Evolutionary conservation across 2,888 invertebrate species (phyloP).

Genomic region (Diplolepis rosae): DNA sequence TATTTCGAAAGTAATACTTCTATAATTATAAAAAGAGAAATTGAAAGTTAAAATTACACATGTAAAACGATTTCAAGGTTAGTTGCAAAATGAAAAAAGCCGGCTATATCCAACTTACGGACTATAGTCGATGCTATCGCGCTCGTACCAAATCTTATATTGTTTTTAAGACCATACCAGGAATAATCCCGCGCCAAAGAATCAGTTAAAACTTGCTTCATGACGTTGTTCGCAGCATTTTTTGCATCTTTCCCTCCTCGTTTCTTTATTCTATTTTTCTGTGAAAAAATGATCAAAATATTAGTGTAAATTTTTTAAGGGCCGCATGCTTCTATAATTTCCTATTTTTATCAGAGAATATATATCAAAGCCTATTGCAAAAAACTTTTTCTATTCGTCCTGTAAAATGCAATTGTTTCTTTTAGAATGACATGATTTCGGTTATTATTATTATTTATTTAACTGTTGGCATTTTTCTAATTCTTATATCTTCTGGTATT

Average conservation of each 20-base stretch:
- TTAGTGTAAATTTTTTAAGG: neutral
- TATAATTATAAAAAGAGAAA: neutral
- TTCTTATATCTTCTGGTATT: neutral
- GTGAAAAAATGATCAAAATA: neutral
- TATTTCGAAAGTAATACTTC: neutral
- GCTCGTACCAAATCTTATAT: neutral
- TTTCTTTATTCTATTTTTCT: neutral
- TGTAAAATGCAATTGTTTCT: too few relatives aligned
- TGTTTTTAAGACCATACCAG: neutral
- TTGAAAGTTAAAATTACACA: neutral
- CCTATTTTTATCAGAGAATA: neutral
- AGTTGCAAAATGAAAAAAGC: neutral
- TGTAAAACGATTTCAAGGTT: neutral
- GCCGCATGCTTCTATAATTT: neutral
- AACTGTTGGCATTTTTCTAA: neutral
- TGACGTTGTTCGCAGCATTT: neutral
- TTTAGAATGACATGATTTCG: too few relatives aligned
- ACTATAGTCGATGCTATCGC: neutral
- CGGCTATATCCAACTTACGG: neutral
- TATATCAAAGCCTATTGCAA: too few relatives aligned
- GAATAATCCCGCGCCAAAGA: slow-evolving; percentile 8
- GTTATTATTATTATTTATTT: too few relatives aligned
- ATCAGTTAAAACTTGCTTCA: neutral
- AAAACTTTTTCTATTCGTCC: neutral
- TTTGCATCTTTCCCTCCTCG: neutral